Conservation (phyloP, 2,797 vertebrate genomes). For the Betta splendens region DNA sequence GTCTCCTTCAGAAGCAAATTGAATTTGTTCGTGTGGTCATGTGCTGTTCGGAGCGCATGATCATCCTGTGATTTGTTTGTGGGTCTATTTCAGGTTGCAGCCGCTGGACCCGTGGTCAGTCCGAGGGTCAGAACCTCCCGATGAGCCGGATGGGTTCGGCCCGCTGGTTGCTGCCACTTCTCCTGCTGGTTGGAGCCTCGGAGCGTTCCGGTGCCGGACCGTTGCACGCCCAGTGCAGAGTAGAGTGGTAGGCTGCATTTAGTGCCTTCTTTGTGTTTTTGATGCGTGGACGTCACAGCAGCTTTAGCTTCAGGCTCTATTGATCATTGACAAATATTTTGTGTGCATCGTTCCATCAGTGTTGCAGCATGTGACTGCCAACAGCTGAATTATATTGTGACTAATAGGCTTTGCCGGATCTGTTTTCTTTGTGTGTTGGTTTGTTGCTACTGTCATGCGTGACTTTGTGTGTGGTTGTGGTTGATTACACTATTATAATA, state of each 20-base stretch:
- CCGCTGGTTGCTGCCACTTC: conserved; percentile 36
- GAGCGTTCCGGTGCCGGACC: conserved; percentile 57
- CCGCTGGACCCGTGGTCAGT: not conserved
- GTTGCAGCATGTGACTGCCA: not conserved
- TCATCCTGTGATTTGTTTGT: conserved; percentile 63
- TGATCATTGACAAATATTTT: not conserved
- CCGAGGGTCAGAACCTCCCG: not conserved
- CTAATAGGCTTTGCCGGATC: not conserved
- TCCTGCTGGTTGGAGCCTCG: conserved; percentile 47
- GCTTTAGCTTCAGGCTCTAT: not conserved
- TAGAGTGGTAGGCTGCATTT: conserved; percentile 71
- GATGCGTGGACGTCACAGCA: too few relatives aligned
- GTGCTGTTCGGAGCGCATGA: conserved; percentile 75
- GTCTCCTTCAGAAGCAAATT: conserved; percentile 54
- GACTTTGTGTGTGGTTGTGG: too few relatives aligned
- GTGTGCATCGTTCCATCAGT: not conserved
- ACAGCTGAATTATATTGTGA: not conserved
- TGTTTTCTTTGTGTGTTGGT: too few relatives aligned
- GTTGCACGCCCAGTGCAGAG: conserved; percentile 83
- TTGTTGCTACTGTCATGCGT: too few relatives aligned
- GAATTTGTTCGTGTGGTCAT: conserved; percentile 42
- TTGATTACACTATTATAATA: too few relatives aligned
- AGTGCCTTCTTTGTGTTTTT: not conserved
- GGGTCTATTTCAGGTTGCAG: not conserved
- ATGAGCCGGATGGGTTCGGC: conserved; percentile 45